These are phyloP conservation scores for Tanypteryx hageni DNA, from an alignment of 2,888 invertebrate species.

Conservation along the genomic window DNA sequence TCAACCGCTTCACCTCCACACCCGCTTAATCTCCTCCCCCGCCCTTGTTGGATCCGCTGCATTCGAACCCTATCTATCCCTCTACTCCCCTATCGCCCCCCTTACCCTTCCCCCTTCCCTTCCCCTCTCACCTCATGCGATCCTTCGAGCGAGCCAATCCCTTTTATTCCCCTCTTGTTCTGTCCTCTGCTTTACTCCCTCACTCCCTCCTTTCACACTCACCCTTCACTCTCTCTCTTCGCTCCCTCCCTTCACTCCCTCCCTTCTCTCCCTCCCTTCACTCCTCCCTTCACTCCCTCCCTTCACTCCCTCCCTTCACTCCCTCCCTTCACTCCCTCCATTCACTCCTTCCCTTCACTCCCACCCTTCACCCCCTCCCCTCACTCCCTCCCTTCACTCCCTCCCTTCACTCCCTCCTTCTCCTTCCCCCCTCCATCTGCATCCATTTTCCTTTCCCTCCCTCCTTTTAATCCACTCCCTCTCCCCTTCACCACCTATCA, in stretches of 20 bases:
- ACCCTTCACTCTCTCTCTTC: no score
- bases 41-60: no score
- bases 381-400: not conserved
- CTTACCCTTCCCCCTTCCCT: no score
- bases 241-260: not conserved
- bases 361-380: no score
- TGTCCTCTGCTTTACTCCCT: not conserved
- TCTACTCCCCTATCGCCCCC: no score
- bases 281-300: not conserved
- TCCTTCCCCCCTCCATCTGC: not conserved
- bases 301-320: not conserved
- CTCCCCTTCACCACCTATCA: not conserved
- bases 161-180: not conserved
- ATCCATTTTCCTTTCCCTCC: no score
- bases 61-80: not conserved
- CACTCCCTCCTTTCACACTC: not conserved
- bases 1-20: slow-evolving; percentile 11
- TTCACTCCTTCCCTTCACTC: not conserved
- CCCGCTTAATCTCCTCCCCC: slow-evolving; percentile 11
- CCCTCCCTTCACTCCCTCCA: not conserved
- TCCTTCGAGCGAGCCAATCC: not conserved
- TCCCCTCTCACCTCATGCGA: not conserved
- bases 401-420: not conserved
- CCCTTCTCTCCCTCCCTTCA: not conserved
- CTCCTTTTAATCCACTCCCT: not conserved